Evolutionary conservation across 2,797 vertebrate genomes (phyloP).

Genomic region (Liparis tanakae): DNA sequence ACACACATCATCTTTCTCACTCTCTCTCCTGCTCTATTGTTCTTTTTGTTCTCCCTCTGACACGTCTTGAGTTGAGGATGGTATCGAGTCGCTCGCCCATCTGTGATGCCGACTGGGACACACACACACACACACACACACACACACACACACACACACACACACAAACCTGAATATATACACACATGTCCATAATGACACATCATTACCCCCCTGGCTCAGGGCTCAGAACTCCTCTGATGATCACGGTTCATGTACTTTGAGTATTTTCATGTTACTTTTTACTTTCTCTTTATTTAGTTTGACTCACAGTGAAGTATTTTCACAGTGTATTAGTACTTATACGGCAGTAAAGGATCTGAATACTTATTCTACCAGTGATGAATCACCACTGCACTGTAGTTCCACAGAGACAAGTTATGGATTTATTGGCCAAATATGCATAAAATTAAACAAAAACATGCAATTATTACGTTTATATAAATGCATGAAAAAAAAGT

Average conservation of each 20-base stretch:
- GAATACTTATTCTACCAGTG: neutral
- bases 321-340: neutral
- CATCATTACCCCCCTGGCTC: too few relatives aligned
- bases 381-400: neutral
- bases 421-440: neutral
- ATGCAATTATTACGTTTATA: neutral
- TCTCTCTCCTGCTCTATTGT: slow-evolving; percentile 46
- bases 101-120: slow-evolving; percentile 52
- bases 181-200: too few relatives aligned
- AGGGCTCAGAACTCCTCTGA: neutral
- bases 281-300: neutral
- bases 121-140: slow-evolving; percentile 11
- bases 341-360: neutral
- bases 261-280: neutral
- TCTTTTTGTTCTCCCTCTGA: slow-evolving; percentile 59
- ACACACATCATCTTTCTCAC: slow-evolving; percentile 36
- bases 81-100: slow-evolving; percentile 62
- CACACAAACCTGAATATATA: neutral
- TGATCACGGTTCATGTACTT: neutral
- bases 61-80: slow-evolving; percentile 52
- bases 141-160: slow-evolving; percentile 15
- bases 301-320: neutral
- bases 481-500: neutral
- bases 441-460: neutral
- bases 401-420: neutral